Percentiles rank a stretch among this genome's conserved stretches.
Conservation (phyloP, 2,113 vertebrate genomes). For the Butastur rufipennis region DNA sequence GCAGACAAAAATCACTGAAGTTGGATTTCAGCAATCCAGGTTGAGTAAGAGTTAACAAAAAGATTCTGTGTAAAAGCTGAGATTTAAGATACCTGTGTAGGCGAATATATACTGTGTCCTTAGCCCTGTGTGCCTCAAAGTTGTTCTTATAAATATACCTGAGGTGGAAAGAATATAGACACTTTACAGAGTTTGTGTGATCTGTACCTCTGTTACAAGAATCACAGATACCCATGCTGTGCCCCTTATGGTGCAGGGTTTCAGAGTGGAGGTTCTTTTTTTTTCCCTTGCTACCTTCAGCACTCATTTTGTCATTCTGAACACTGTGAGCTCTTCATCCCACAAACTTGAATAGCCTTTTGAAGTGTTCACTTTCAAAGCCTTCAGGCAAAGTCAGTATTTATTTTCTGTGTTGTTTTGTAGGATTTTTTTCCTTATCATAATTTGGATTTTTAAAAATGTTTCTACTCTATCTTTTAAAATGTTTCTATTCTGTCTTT, state of each 20-base stretch:
- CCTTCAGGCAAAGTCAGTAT: not conserved
- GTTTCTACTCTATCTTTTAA: not conserved
- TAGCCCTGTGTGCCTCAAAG: not conserved
- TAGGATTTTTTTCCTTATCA: not conserved
- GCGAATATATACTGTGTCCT: not conserved
- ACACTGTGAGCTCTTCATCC: not conserved
- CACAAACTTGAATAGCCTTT: not conserved
- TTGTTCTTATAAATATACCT: not conserved
- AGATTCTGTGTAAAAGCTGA: not conserved
- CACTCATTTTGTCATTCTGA: not conserved
- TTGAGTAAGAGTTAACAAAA: not conserved
- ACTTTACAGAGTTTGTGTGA: not conserved
- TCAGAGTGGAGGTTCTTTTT: not conserved
- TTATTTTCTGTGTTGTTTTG: not conserved
- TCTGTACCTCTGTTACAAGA: not conserved
- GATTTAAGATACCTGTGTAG: not conserved
- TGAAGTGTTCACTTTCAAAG: not conserved
- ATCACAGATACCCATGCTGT: not conserved
- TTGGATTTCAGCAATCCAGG: not conserved
- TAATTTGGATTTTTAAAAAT: not conserved
- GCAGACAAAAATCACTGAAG: not conserved
- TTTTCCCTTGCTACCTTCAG: not conserved
- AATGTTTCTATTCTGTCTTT: not conserved
- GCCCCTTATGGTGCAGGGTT: not conserved
- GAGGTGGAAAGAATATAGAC: not conserved